Evolutionary conservation across 1,140 invertebrate species (phyloP), one percentile per base, ranked within the genome.

Genomic region (Aphaenogaster ashmeadi): DNA sequence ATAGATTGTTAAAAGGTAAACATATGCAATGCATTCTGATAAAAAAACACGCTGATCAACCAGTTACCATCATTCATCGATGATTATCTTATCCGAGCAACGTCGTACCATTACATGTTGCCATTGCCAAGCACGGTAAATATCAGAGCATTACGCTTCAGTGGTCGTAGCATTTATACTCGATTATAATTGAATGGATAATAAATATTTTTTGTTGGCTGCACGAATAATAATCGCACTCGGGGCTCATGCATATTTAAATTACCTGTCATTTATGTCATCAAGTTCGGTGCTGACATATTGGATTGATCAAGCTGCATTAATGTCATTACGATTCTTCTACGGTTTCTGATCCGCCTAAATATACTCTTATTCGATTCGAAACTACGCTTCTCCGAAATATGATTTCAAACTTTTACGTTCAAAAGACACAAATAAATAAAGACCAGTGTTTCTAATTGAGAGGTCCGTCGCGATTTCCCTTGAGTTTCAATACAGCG

Each of bases 281-380:
- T 75, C 47, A 62, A 41, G 62, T 78, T 62, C 33, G 33, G 58
- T 47, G 41, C 44, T 36, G 77, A 64, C 77, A 79, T 13, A 79
- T 27, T 64, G 41, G 33, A 66, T 66, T 66, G 78, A 74, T 67
- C 41, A 50, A 72, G n/a, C 77, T 74, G 56, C 83, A 21, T 62
- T 94, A 94, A 94, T 91, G 86, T 88, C 86, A 92, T 94, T 94
- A 92, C 41, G 41, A 87, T 66, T 77, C 86, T 90, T 54, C 77
- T 94, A 94, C 13, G 94, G 93, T 92, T 94, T 94, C 93, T 77
- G 89, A 93, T 89, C 91, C 87, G 90, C 85, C 91, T 93, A 91
- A 83, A 94, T 93, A 90, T 88, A 15, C 90, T 62, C 80, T 89
- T 86, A 86, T 86, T 88, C 86, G 78, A 75, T 50, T 62, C 52